Evolutionary conservation across 2,797 vertebrate species (phyloP).

Genomic region (Acropternis orthonyx): DNA sequence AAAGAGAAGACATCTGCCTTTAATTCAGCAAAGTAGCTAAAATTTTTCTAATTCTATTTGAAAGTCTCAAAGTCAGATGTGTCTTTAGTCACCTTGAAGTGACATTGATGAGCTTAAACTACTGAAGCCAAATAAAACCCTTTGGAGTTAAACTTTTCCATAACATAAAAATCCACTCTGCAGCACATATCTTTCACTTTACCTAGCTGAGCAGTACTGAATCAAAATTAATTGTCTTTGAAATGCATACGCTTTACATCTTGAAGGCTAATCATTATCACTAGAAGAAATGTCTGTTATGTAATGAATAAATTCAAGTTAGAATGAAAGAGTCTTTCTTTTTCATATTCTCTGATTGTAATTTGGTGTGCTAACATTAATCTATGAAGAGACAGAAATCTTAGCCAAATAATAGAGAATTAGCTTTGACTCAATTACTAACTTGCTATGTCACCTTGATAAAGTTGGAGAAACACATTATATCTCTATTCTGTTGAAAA

Average conservation of each 20-base stretch:
- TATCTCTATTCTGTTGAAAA: background rate
- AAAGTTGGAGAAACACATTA: background rate
- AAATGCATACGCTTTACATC: background rate
- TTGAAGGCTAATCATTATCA: constrained; percentile 35
- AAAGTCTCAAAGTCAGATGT: background rate
- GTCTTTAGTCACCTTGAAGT: constrained; percentile 3
- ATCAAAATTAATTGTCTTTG: constrained; percentile 44
- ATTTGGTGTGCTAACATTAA: background rate
- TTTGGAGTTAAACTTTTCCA: constrained; percentile 24
- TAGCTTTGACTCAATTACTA: background rate
- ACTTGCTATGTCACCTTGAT: background rate
- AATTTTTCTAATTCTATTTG: background rate
- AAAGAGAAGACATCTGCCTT: background rate
- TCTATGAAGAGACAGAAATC: background rate
- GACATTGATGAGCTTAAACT: background rate
- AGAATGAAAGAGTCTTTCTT: background rate
- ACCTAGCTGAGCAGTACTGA: background rate
- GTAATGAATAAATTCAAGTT: constrained; percentile 17
- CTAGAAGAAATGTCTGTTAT: background rate
- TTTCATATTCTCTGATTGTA: background rate
- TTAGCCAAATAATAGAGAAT: background rate
- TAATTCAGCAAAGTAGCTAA: background rate
- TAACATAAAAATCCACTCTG: constrained; percentile 7
- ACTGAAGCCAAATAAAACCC: background rate
- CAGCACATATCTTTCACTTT: background rate